Evolutionary conservation across 2,888 invertebrate species (phyloP).

Genomic region (Allygus modestus): DNA sequence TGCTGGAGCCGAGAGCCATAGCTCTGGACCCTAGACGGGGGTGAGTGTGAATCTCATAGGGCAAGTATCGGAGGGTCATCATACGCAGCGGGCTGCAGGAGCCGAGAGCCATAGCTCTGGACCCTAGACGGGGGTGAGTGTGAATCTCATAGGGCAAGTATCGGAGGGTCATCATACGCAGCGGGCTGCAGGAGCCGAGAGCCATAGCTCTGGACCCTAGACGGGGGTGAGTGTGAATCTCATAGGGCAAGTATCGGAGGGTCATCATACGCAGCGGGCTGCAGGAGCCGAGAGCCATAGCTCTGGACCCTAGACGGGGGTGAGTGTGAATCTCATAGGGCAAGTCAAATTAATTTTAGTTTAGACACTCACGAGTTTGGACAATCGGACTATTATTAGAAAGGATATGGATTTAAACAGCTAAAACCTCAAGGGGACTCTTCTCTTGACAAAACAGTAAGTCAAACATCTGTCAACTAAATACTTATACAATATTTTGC

Average conservation of each 20-base stretch:
- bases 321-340: no score
- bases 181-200: conserved; percentile 87
- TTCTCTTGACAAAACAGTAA: no score
- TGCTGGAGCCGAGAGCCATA: conserved; percentile 92
- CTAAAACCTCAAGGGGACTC: no score
- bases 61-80: conserved; percentile 85
- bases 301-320: conserved; percentile 87
- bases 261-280: conserved; percentile 82
- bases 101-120: conserved; percentile 92
- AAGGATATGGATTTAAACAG: no score
- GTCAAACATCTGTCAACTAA: no score
- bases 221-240: conserved; percentile 80
- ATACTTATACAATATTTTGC: no score
- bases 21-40: conserved; percentile 88
- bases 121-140: conserved; percentile 83
- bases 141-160: no score
- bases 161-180: conserved; percentile 83
- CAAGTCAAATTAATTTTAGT: no score
- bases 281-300: conserved; percentile 92
- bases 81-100: conserved; percentile 83
- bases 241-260: conserved; percentile 86
- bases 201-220: conserved; percentile 92
- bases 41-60: no score
- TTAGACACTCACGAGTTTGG: no score
- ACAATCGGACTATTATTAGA: no score